Conservation (phyloP, 2,797 vertebrate genomes). For the Agapornis canus region DNA sequence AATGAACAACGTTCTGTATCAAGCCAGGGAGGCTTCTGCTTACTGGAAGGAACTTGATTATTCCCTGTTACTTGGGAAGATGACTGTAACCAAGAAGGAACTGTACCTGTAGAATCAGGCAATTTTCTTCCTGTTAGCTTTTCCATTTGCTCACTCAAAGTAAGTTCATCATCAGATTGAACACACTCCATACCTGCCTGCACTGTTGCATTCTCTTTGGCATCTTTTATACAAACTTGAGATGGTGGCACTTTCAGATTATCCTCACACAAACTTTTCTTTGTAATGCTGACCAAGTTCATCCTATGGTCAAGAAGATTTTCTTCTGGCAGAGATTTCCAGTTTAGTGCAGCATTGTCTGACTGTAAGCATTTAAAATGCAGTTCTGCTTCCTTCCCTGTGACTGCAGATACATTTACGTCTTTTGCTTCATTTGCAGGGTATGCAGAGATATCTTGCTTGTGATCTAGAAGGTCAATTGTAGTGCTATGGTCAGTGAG, state of each 20-base stretch:
- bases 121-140: conserved; percentile 65
- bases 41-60: conserved; percentile 62
- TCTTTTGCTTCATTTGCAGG: background rate
- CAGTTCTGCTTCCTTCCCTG: conserved; percentile 39
- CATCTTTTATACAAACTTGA: background rate
- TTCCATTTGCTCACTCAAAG: conserved; percentile 74
- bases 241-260: conserved; percentile 34
- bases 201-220: background rate
- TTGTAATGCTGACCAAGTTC: background rate
- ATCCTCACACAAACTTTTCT: conserved; percentile 38
- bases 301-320: background rate
- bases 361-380: conserved; percentile 16
- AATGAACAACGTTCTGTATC: conserved; percentile 68
- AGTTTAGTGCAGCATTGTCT: background rate
- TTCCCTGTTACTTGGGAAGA: conserved; percentile 46
- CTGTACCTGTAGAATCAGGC: conserved; percentile 68
- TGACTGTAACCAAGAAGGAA: conserved; percentile 87
- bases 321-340: conserved; percentile 4
- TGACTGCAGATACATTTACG: background rate
- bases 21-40: conserved; percentile 82
- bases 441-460: background rate
- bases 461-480: conserved; percentile 69
- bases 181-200: background rate
- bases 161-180: conserved; percentile 66
- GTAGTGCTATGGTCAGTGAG: conserved; percentile 81